phyloP scores from a whole-genome alignment of 2,888 invertebrate species.

The Spicauda simplicius region DNA sequence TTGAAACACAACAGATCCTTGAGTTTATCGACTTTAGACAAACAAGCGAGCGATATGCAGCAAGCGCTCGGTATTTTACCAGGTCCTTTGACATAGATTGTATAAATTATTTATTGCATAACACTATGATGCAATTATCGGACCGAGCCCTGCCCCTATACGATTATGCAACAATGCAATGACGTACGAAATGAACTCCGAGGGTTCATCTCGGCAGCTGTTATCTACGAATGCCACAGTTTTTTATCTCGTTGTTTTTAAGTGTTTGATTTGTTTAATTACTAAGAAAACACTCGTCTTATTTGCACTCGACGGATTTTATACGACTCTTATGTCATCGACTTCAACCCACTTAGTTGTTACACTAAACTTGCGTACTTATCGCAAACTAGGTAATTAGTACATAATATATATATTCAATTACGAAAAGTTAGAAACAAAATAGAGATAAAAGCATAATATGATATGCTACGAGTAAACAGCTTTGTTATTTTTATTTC shows the following conservation, averaged over 20 bases:
- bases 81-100: slow-evolving; percentile 27
- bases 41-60: slow-evolving; percentile 47
- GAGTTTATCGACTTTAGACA: slow-evolving; percentile 68
- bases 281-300: slow-evolving; percentile 5
- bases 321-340: background rate
- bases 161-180: slow-evolving; percentile 31
- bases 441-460: too few relatives aligned
- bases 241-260: slow-evolving; percentile 18
- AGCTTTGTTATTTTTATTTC: too few relatives aligned
- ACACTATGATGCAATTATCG: slow-evolving; percentile 28
- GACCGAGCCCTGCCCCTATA: slow-evolving; percentile 30
- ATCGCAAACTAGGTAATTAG: background rate
- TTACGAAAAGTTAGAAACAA: background rate
- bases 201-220: slow-evolving; percentile 10
- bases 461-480: too few relatives aligned
- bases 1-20: slow-evolving; percentile 68
- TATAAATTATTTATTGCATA: slow-evolving; percentile 32
- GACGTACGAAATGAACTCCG: slow-evolving; percentile 19
- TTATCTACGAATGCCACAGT: slow-evolving; percentile 13
- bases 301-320: background rate
- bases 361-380: background rate
- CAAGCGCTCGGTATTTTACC: slow-evolving; percentile 37
- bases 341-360: background rate
- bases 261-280: slow-evolving; percentile 9
- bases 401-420: too few relatives aligned